These are phyloP conservation scores for Parascotia fuliginaria DNA, from an alignment of 2,888 invertebrate species.

Conservation along the genomic window DNA sequence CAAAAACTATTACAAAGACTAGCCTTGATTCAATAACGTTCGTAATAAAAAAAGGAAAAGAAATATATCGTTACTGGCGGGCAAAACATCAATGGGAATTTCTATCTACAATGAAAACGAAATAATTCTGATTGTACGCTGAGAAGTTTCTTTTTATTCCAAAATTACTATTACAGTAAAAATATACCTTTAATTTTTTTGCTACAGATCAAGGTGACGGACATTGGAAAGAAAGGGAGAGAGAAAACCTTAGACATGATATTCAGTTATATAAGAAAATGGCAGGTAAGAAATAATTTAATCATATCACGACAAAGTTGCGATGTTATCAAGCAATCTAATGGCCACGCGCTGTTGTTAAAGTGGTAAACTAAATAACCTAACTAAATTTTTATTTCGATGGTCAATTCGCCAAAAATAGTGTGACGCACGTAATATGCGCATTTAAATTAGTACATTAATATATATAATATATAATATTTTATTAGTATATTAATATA, in stretches of 20 bases:
- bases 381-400: too few species aligned
- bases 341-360: not conserved
- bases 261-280: conserved; percentile 66
- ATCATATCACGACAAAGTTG: not conserved
- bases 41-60: conserved; percentile 18
- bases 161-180: conserved; percentile 42
- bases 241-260: conserved; percentile 65
- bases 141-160: conserved; percentile 44
- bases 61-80: conserved; percentile 40
- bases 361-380: too few species aligned
- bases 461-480: too few species aligned
- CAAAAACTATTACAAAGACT: not conserved
- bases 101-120: conserved; percentile 50
- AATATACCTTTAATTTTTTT: conserved; percentile 56
- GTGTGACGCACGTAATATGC: not conserved
- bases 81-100: conserved; percentile 52
- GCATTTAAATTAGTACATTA: too few species aligned
- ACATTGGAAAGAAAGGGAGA: conserved; percentile 70
- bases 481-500: not conserved
- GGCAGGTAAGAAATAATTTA: conserved; percentile 56
- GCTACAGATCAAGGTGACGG: conserved; percentile 72
- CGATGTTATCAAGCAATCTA: not conserved
- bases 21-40: conserved; percentile 12
- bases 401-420: not conserved
- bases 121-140: conserved; percentile 43